Percentiles rank a stretch among this genome's conserved stretches.
These are phyloP conservation scores for Phenganax subtilis DNA, from an alignment of 92 coral and sea anemone genomes.

Conservation along the genomic window DNA sequence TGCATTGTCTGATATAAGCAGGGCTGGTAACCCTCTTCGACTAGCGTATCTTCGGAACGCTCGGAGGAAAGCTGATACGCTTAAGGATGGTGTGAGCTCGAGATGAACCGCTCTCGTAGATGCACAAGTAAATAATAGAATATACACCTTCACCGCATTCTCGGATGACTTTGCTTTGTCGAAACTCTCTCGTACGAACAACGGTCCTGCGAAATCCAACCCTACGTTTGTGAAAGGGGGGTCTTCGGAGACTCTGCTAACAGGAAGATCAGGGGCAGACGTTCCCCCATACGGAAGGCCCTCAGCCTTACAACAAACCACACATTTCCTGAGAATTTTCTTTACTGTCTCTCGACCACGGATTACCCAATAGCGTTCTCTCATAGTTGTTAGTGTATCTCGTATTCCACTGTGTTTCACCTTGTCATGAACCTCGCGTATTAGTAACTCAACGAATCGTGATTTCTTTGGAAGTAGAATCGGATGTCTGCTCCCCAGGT, in stretches of 20 bases:
- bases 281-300: constrained; percentile 38
- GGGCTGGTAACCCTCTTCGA: constrained; percentile 33
- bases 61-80: constrained; percentile 39
- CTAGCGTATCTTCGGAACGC: constrained; percentile 19
- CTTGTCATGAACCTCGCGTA: constrained; percentile 40
- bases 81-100: constrained; percentile 42
- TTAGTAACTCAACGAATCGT: constrained; percentile 32
- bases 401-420: constrained; percentile 49
- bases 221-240: constrained; percentile 47
- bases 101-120: constrained; percentile 53
- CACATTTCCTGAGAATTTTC: constrained; percentile 44
- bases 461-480: constrained; percentile 48
- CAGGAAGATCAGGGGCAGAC: constrained; percentile 41
- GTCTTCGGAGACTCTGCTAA: constrained; percentile 48
- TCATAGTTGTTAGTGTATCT: constrained; percentile 47
- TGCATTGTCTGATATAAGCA: constrained; percentile 25
- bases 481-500: constrained; percentile 43
- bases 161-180: constrained; percentile 7
- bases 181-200: constrained; percentile 38
- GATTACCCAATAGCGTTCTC: constrained; percentile 54
- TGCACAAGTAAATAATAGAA: constrained; percentile 49
- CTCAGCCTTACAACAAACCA: constrained; percentile 23
- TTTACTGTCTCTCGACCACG: constrained; percentile 46
- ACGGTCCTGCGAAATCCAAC: constrained; percentile 48
- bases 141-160: background rate